Percentiles rank a stretch among this genome's conserved stretches.
phyloP scores from a whole-genome alignment of 2,888 invertebrate species.

The Tiliacea aurago region DNA sequence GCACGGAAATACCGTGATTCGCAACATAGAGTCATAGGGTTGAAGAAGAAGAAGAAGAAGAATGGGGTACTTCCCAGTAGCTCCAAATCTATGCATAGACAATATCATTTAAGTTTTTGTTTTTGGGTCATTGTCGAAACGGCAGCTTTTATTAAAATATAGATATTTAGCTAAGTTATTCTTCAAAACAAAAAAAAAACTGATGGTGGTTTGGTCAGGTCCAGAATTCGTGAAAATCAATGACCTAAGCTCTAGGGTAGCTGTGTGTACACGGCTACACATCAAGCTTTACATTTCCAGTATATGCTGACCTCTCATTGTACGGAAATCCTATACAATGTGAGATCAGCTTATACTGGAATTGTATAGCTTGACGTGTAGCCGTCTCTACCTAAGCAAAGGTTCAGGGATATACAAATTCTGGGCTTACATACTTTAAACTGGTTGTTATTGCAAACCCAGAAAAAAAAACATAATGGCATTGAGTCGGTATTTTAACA shows the following conservation, averaged over 20 bases:
- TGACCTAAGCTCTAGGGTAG: background rate
- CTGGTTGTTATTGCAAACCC: no score
- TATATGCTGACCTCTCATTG: no score
- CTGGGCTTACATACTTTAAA: background rate
- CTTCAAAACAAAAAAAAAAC: background rate
- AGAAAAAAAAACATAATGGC: no score
- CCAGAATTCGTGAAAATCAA: background rate
- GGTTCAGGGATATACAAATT: background rate
- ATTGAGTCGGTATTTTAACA: background rate
- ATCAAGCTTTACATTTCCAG: no score
- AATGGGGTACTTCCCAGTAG: background rate
- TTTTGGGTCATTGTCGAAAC: background rate
- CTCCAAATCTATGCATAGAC: background rate
- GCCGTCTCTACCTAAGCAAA: no score
- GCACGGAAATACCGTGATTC: background rate
- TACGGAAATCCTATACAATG: no score
- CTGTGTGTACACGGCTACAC: no score
- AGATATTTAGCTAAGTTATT: background rate
- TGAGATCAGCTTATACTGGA: no score
- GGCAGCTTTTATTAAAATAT: background rate
- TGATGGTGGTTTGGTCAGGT: background rate
- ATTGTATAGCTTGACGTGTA: no score
- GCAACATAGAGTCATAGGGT: background rate
- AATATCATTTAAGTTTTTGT: background rate
- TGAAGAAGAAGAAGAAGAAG: background rate